Percentiles rank a stretch among this genome's conserved stretches.
These are phyloP conservation scores for Brienomyrus longianalis DNA, from an alignment of 2,113 vertebrate genomes.

Conservation along the genomic window DNA sequence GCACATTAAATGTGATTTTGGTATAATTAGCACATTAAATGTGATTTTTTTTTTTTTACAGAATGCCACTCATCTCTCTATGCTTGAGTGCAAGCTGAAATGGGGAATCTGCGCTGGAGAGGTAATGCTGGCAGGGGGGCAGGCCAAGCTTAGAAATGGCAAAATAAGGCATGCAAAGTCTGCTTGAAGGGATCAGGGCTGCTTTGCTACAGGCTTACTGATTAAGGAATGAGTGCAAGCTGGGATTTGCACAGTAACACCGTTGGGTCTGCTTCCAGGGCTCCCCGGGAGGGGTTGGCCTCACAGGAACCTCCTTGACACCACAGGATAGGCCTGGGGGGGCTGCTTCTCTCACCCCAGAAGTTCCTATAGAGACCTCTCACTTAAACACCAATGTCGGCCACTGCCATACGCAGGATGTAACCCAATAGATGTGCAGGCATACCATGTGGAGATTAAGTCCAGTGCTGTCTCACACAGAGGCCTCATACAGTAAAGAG, in stretches of 20 bases:
- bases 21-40: neutral
- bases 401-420: neutral
- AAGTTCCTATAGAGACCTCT: neutral
- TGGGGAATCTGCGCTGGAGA: conserved; percentile 5
- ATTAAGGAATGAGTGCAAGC: conserved; percentile 60
- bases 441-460: neutral
- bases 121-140: neutral
- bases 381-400: neutral
- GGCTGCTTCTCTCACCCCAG: neutral
- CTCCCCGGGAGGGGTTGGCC: neutral
- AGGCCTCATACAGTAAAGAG: neutral
- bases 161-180: conserved; percentile 26
- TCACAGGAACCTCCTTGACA: neutral
- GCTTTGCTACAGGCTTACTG: conserved; percentile 52
- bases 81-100: neutral
- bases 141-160: conserved; percentile 21
- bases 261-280: conserved; percentile 34
- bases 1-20: neutral
- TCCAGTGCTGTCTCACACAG: neutral
- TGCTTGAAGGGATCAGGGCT: conserved; percentile 35
- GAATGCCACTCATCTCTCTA: neutral
- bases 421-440: no score
- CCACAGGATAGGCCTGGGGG: neutral
- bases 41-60: no score
- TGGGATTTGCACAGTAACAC: conserved; percentile 64